Conservation (phyloP, 1,140 invertebrate species). For the Lepidurus couesii region DNA sequence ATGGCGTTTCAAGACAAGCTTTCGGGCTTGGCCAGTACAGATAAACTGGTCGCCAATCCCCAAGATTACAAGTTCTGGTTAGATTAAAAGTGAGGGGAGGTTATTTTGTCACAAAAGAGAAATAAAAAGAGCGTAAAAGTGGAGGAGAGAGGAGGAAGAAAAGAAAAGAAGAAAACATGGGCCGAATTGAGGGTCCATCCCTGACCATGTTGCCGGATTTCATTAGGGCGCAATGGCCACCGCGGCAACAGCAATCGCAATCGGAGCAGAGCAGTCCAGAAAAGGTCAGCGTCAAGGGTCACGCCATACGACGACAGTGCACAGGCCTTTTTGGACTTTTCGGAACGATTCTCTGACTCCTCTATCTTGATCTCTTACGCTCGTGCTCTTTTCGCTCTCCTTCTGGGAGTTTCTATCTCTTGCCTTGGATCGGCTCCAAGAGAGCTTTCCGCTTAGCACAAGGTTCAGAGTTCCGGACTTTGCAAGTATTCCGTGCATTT, state of each 20-base stretch:
- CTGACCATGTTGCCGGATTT: slow-evolving; percentile 13
- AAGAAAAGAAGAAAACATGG: background rate
- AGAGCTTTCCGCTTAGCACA: background rate
- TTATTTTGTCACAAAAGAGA: slow-evolving; percentile 20
- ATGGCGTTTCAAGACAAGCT: background rate
- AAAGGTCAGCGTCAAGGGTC: slow-evolving; percentile 9
- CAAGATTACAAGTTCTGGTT: slow-evolving; percentile 4
- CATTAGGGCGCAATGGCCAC: slow-evolving; percentile 11
- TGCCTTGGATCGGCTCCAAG: background rate
- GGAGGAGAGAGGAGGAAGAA: background rate
- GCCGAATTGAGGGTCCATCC: slow-evolving; percentile 17
- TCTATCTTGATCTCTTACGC: background rate
- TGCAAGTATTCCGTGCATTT: background rate
- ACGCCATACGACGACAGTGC: background rate
- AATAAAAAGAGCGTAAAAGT: background rate
- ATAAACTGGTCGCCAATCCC: slow-evolving; percentile 2
- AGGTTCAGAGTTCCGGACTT: background rate
- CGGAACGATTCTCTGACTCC: background rate
- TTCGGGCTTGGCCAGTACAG: background rate
- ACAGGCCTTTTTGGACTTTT: background rate
- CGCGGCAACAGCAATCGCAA: slow-evolving; percentile 11
- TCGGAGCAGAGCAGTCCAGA: slow-evolving; percentile 11
- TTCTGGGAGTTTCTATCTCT: background rate
- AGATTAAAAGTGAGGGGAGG: slow-evolving; percentile 1
- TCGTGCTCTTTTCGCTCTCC: background rate